These are phyloP conservation scores for Atherinosoma microstoma DNA, from an alignment of 2,797 vertebrate genomes.

Conservation along the genomic window DNA sequence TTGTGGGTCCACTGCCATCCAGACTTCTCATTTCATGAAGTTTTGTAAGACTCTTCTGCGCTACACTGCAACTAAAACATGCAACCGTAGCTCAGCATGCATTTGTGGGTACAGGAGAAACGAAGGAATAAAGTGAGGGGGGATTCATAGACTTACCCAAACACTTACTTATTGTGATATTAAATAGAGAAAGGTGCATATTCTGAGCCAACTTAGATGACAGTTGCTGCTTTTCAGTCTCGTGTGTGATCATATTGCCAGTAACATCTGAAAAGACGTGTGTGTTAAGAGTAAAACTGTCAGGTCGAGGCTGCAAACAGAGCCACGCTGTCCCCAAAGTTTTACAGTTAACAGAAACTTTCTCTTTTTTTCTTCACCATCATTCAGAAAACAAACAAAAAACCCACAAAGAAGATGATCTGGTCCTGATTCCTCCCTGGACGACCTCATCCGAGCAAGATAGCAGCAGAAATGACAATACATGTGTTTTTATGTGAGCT, in stretches of 20 bases:
- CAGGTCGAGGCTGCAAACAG: slow-evolving; percentile 39
- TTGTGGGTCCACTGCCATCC: not conserved
- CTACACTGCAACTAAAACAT: slow-evolving; percentile 49
- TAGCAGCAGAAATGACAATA: not conserved
- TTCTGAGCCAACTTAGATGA: slow-evolving; percentile 99
- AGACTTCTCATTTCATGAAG: slow-evolving; percentile 40
- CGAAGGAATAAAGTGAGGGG: slow-evolving; percentile 73
- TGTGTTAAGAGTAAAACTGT: slow-evolving; percentile 81
- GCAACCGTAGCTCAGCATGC: slow-evolving; percentile 64
- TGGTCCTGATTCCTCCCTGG: too few relatives aligned
- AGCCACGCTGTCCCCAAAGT: slow-evolving; percentile 65
- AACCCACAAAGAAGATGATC: slow-evolving; percentile 41
- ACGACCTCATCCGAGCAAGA: not conserved
- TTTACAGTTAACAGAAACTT: slow-evolving; percentile 79
- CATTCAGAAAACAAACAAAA: slow-evolving; percentile 84
- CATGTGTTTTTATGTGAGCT: not conserved
- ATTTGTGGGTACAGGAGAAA: slow-evolving; percentile 46
- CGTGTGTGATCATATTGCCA: slow-evolving; percentile 93
- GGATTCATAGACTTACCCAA: slow-evolving; percentile 94
- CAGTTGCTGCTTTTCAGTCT: slow-evolving; percentile 94
- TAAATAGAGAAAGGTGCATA: slow-evolving; percentile 93
- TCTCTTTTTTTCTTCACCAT: slow-evolving; percentile 81
- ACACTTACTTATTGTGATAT: slow-evolving; percentile 85
- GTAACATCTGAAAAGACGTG: slow-evolving; percentile 89
- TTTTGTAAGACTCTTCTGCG: slow-evolving; percentile 33